Evolutionary conservation across 2,113 vertebrate genomes (phyloP).

Genomic region (Cranoglanis bouderius): DNA sequence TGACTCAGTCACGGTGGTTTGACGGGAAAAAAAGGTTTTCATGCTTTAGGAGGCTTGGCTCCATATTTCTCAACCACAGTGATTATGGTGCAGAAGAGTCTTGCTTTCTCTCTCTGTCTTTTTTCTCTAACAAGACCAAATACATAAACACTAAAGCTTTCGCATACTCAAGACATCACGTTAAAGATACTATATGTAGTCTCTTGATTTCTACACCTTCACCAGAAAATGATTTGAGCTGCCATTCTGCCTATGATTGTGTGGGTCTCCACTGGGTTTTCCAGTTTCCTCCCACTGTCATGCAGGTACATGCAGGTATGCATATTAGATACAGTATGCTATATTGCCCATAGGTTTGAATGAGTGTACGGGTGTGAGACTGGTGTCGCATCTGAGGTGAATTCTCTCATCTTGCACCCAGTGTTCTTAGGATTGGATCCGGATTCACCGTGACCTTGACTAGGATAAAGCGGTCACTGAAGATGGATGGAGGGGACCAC

Average conservation of each 20-base stretch:
- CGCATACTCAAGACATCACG: neutral
- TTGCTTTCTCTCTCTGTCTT: constrained; percentile 23
- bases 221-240: neutral
- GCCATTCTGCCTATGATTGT: neutral
- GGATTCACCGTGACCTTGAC: neutral
- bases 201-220: neutral
- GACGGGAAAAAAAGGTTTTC: constrained; percentile 69
- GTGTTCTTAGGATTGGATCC: neutral
- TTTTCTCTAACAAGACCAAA: constrained; percentile 22
- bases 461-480: neutral
- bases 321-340: neutral
- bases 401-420: neutral
- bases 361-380: neutral
- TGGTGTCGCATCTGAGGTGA: neutral
- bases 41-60: constrained; percentile 74
- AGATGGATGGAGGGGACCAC: neutral
- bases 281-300: neutral
- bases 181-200: neutral
- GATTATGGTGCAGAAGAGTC: constrained; percentile 60
- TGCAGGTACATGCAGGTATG: neutral
- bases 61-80: constrained; percentile 67
- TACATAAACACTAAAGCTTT: neutral
- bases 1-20: constrained; percentile 78
- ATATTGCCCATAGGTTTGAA: neutral
- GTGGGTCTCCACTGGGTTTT: neutral